phyloP scores from a whole-genome alignment of 2,888 invertebrate genomes.

The Plemyria rubiginata region DNA sequence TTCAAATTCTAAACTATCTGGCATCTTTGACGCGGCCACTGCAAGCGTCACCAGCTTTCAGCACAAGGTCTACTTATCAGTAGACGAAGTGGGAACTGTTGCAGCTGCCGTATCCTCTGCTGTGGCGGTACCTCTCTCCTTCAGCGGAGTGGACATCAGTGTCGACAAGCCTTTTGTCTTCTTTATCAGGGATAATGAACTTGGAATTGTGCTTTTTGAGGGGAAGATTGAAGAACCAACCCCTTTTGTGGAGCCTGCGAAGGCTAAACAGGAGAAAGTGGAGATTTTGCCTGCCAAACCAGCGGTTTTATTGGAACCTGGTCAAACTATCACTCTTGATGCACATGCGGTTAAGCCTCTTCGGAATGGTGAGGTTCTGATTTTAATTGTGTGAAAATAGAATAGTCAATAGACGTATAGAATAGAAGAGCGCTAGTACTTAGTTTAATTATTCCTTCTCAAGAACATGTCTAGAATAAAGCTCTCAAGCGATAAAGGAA shows the following conservation, averaged over 20 bases:
- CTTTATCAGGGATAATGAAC: conserved; percentile 84
- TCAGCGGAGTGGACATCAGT: conserved; percentile 76
- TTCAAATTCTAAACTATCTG: conserved; percentile 82
- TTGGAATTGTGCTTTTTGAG: conserved; percentile 86
- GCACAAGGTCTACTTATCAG: conserved; percentile 87
- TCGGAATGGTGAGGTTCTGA: conserved; percentile 15
- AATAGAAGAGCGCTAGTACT: too few species aligned
- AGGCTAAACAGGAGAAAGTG: not conserved
- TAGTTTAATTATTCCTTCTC: too few species aligned
- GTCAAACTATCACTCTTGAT: conserved; percentile 1
- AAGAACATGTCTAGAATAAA: too few species aligned
- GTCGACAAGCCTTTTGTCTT: conserved; percentile 88
- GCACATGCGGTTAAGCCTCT: conserved; percentile 2
- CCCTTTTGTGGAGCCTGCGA: conserved; percentile 41
- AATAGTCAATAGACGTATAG: too few species aligned
- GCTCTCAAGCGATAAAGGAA: too few species aligned
- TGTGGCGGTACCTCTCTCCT: conserved; percentile 86
- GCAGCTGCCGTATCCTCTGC: conserved; percentile 87
- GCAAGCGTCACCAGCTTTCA: conserved; percentile 82
- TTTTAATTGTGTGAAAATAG: not conserved
- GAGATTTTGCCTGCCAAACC: conserved; percentile 13
- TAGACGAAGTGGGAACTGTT: conserved; percentile 87
- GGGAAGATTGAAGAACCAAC: conserved; percentile 85
- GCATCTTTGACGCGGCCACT: conserved; percentile 72
- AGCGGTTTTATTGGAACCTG: not conserved